A percentile compares a stretch with the other conserved stretches of the same genome.
These are phyloP conservation scores for Calephelis nemesis DNA, from an alignment of 1,140 invertebrate species.

Conservation along the genomic window DNA sequence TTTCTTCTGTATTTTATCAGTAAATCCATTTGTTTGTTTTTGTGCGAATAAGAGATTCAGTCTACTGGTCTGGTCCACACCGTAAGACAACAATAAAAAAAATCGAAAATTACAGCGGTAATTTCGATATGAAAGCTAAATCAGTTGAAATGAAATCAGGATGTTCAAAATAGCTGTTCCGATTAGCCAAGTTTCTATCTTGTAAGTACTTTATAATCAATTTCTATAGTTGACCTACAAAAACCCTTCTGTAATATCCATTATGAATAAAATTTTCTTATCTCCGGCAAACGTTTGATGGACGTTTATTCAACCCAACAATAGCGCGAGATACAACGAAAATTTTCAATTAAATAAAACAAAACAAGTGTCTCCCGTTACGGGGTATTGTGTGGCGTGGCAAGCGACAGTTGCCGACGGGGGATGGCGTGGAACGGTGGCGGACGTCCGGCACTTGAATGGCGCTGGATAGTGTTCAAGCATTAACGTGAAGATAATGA, in stretches of 20 bases:
- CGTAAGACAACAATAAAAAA: too few species aligned
- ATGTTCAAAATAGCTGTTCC: too few species aligned
- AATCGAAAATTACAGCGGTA: too few species aligned
- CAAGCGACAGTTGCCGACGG: conserved; percentile 41
- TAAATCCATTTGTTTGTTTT: too few species aligned
- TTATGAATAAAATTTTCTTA: conserved; percentile 16
- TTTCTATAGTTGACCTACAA: conserved; percentile 9
- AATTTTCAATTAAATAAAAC: conserved; percentile 68
- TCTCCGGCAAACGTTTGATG: conserved; percentile 22
- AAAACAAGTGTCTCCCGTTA: conserved; percentile 38
- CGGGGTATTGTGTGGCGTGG: conserved; percentile 46
- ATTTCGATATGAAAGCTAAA: too few species aligned
- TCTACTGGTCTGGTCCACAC: too few species aligned
- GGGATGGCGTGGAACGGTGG: conserved; percentile 35
- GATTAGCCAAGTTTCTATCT: background rate
- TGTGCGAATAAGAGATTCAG: too few species aligned
- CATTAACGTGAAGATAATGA: background rate
- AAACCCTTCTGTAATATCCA: conserved; percentile 16
- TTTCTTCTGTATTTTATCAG: too few species aligned
- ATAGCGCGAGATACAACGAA: conserved; percentile 53
- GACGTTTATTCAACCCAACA: conserved; percentile 41
- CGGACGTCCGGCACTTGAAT: conserved; percentile 10
- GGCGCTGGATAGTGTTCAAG: conserved; percentile 2
- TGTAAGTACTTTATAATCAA: background rate
- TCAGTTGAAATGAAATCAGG: too few species aligned